phyloP scores from a whole-genome alignment of 2,113 vertebrate species.

The Thamnophis sirtalis region DNA sequence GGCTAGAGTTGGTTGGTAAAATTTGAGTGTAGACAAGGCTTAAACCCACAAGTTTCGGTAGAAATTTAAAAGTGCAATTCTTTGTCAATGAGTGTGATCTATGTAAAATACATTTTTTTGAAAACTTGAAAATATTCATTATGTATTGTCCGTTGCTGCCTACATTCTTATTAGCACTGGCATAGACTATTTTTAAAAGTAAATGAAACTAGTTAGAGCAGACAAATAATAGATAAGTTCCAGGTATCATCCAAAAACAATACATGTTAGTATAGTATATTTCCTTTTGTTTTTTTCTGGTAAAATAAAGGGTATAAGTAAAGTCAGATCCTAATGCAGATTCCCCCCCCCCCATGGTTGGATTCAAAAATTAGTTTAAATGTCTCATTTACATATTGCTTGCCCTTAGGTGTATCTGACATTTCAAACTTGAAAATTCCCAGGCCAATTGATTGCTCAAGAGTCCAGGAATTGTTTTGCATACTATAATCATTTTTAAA shows the following conservation, averaged over 20 bases:
- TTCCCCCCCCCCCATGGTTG: neutral
- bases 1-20: neutral
- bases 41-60: neutral
- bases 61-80: neutral
- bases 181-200: neutral
- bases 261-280: neutral
- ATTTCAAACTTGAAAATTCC: slow-evolving; percentile 2
- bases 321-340: neutral
- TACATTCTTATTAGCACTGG: neutral
- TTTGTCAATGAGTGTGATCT: neutral
- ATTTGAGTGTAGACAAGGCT: neutral
- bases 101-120: neutral
- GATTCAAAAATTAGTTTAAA: neutral
- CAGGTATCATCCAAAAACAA: neutral
- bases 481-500: neutral
- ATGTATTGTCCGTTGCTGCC: neutral
- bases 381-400: neutral
- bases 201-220: neutral
- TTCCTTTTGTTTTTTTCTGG: neutral
- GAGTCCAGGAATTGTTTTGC: neutral
- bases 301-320: neutral
- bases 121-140: neutral
- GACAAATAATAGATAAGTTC: neutral
- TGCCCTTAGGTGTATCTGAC: slow-evolving; percentile 2
- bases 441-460: neutral